Evolutionary conservation across 2,113 vertebrate genomes (phyloP).

Genomic region (Gasterosteus aculeatus): DNA sequence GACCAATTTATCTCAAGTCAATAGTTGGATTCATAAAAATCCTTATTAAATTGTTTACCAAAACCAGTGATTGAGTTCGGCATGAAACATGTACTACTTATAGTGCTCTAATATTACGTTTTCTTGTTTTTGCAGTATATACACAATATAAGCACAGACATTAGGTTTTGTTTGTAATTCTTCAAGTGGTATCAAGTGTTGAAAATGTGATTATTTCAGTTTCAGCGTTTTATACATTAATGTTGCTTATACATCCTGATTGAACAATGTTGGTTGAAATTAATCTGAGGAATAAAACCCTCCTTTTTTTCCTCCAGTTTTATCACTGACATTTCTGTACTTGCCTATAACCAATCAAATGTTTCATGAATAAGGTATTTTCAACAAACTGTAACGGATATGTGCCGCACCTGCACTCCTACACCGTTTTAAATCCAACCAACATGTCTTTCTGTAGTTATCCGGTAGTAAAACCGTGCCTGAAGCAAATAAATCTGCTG

Average conservation of each 20-base stretch:
- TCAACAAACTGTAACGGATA: background rate
- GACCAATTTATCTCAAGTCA: background rate
- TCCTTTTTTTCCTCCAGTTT: background rate
- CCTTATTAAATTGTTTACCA: background rate
- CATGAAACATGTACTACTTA: constrained; percentile 9
- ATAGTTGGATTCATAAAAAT: constrained; percentile 1
- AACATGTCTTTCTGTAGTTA: background rate
- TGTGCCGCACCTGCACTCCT: background rate
- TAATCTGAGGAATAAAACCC: background rate
- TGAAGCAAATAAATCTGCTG: constrained; percentile 3
- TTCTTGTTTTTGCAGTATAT: no score
- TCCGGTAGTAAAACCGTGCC: background rate
- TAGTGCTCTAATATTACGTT: background rate
- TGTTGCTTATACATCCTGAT: background rate
- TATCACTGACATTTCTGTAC: constrained; percentile 11
- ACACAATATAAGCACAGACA: background rate
- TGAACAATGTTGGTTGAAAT: background rate
- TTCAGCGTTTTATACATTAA: background rate
- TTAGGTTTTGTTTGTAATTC: background rate
- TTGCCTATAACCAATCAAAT: constrained; percentile 15
- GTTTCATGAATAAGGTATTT: background rate
- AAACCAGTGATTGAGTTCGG: constrained; percentile 8
- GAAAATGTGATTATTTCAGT: background rate
- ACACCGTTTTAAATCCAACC: constrained; percentile 6
- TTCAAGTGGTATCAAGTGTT: background rate